Evolutionary conservation across 2,888 invertebrate genomes (phyloP), one percentile per base, ranked within the genome.

Genomic region (Ochropacha duplaris): DNA sequence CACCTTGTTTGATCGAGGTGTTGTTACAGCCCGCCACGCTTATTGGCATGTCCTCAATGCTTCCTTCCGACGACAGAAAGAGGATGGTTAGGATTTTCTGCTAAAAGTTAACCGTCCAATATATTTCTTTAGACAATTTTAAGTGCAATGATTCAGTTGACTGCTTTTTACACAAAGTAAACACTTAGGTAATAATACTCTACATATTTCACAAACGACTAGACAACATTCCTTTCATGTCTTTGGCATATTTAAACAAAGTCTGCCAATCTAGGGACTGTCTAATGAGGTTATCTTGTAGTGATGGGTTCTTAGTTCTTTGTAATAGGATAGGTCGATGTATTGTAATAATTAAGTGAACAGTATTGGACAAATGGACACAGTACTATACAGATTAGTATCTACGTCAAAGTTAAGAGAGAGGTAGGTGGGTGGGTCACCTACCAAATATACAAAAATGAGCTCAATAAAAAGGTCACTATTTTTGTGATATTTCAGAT

Each of bases 1-100:
- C 57, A 58, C 31, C 64, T 68, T 76, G 77, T 76, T 76, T 78
- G 74, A 72, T 69, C 71, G 78, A 84, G 84, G 90, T 88, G 89
- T 86, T 89, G 87, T 85, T 83, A 82, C 81, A 81, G 83, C 76
- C 78, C 78, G 78, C 80, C 81, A 76, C 83, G 80, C 82, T 90
- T 91, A 90, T 90, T 91, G 90, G 86, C 88, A 79, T 85, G 87
- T 85, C 87, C 90, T 88, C 83, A 81, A 76, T 83, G 86, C 82
- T 88, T 90, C 87, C 88, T 90, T 88, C 87, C 86, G 84, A 77
- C 68, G 50, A 67, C 69, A 68, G 66, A 65, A 64, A 65, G 61
- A 60, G 64, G 65, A 66, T 62, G 66, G 70, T 69, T 66, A 80
- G 77, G 80, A 84, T 81, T 85, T 83, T 75, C 76, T 79, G 74